phyloP scores from a whole-genome alignment of 92 coral and sea anemone species.

The Meandrina meandrites region DNA sequence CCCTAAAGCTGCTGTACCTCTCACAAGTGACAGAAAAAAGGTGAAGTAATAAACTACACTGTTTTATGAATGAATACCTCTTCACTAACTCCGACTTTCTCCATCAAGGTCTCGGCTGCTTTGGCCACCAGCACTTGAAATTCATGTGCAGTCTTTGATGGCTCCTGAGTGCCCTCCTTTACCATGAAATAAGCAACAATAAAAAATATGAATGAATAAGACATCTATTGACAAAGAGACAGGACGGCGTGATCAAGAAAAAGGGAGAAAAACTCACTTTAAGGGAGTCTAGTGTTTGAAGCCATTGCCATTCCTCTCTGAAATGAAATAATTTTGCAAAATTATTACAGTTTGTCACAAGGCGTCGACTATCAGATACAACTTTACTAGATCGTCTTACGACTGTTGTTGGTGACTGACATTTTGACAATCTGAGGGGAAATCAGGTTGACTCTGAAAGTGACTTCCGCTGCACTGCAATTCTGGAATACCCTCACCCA shows the following conservation, averaged over 20 bases:
- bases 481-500: neutral
- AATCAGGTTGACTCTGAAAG: neutral
- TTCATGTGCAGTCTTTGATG: conserved; percentile 83
- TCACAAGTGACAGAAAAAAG: neutral
- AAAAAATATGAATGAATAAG: neutral
- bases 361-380: neutral
- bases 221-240: neutral
- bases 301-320: conserved; percentile 99
- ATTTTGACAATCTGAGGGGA: neutral
- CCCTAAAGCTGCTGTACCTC: neutral
- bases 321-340: neutral
- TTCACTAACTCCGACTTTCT: conserved; percentile 89
- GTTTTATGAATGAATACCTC: conserved; percentile 64
- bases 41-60: neutral
- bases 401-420: neutral
- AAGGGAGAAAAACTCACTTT: conserved; percentile 50
- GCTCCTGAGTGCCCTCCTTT: conserved; percentile 69
- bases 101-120: conserved; percentile 84
- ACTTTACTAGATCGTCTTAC: no score
- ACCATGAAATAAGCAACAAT: neutral
- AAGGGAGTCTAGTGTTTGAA: conserved; percentile 77
- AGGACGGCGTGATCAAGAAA: neutral
- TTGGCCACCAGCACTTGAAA: conserved; percentile 87
- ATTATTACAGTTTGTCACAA: neutral
- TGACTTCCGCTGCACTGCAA: conserved; percentile 3